phyloP scores from a whole-genome alignment of 2,113 vertebrate species.

The Lichenostomus cassidix region DNA sequence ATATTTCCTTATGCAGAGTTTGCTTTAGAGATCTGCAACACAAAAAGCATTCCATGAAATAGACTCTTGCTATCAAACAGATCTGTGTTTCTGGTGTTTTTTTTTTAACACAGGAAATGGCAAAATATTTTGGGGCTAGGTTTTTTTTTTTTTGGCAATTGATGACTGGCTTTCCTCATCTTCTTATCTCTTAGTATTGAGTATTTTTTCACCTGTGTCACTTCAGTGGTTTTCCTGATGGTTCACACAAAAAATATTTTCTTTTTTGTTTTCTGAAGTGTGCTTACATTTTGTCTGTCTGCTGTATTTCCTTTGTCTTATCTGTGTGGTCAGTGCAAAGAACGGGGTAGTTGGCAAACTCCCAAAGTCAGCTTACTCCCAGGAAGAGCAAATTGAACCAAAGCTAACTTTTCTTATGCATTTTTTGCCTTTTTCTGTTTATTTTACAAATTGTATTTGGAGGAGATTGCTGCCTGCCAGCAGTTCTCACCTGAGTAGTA shows the following conservation, averaged over 20 bases:
- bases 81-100: not conserved
- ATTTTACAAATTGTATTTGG: not conserved
- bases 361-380: not conserved
- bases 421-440: not conserved
- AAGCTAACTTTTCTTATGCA: not conserved
- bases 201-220: not conserved
- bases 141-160: not conserved
- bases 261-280: not conserved
- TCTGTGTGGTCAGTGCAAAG: not conserved
- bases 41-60: not conserved
- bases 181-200: not conserved
- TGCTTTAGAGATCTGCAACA: not conserved
- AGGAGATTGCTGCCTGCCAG: not conserved
- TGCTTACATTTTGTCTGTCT: not conserved
- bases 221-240: not conserved
- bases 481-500: not conserved
- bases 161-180: not conserved
- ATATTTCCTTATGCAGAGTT: accelerated
- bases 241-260: not conserved
- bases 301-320: not conserved
- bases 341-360: not conserved
- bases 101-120: not conserved
- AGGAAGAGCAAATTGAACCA: not conserved
- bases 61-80: not conserved
- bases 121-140: not conserved